A percentile compares a stretch with the other conserved stretches of the same genome.
Evolutionary conservation across 1,140 invertebrate genomes (phyloP).

Genomic region (Belonocnema kinseyi): DNA sequence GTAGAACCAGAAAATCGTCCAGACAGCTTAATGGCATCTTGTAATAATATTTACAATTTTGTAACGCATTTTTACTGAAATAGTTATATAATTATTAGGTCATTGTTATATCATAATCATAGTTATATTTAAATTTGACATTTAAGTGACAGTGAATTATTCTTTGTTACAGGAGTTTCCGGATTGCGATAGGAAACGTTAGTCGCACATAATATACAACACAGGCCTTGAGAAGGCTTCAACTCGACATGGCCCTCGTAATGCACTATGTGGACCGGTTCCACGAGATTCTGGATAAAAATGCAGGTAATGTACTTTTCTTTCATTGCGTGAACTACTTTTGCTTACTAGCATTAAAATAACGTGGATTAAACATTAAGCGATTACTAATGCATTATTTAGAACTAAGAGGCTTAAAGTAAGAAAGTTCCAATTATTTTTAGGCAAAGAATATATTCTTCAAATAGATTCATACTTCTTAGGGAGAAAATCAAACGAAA

Average conservation of each 20-base stretch:
- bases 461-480: conserved; percentile 11
- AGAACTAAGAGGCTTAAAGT: background rate
- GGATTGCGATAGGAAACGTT: conserved; percentile 47
- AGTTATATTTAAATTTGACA: conserved; percentile 42
- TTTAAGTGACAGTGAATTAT: conserved; percentile 47
- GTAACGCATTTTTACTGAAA: no score
- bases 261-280: conserved; percentile 80
- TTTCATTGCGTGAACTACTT: background rate
- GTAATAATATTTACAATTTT: background rate
- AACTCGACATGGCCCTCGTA: conserved; percentile 78
- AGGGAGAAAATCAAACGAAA: no score
- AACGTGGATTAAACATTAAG: conserved; percentile 31
- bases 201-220: conserved; percentile 52
- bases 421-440: background rate
- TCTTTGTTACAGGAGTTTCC: conserved; percentile 59
- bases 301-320: conserved; percentile 75
- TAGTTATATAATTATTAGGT: conserved; percentile 34
- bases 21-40: background rate
- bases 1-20: background rate
- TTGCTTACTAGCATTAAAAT: background rate
- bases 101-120: no score
- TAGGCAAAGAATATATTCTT: conserved; percentile 38
- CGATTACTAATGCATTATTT: background rate
- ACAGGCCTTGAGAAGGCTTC: conserved; percentile 51
- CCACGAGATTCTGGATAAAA: conserved; percentile 79